Base-by-base conservation (phyloP, 2,797 vertebrate genomes). In the Sebastes nivosus region DNA sequence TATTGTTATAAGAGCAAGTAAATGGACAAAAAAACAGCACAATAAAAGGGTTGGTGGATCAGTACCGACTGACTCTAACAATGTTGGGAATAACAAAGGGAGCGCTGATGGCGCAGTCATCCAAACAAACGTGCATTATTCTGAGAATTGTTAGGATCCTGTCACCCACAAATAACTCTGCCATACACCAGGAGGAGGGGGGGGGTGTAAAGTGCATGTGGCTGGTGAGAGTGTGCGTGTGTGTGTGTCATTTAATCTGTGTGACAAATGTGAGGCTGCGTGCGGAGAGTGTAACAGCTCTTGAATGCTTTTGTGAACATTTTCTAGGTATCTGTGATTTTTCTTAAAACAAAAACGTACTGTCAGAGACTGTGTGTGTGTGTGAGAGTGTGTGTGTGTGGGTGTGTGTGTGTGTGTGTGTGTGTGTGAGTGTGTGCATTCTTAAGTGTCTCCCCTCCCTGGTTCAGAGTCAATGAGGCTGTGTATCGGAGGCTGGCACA, bases 41-140 rank as follows among this genome's bases (percentile, higher is more conserved):
- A 92, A 92, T 90, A 90, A 90, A 50, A 91, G 78, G 87, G 77
- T 69, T 89, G 92, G 87, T 90, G 89, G 89, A 90, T 93, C 87
- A 90, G 91, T 85, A 88, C 86, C 72, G 75, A 93, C 87, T 90
- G 88, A 93, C 84, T 92, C 85, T 82, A 86, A 93, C 92, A 91
- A 92, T 93, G 91, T 85, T 83, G 86, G 77, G 83, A 80, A 84
- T 87, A 86, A 95, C 94, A 95, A 94, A 93, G 87, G 83, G 79
- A 88, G 85, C 77, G 92, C 92, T 95, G 94, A 92, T 93, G 89
- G 84, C 59, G 83, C 88, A 92, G 90, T 92, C 93, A 90, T 89
- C 89, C 89, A 91, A 91, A 95, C 94, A 95, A 93, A 94, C 54
- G 80, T 82, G 84, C 90, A 93, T 94, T 96, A 94, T 94, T 91